Conservation (phyloP, 2,797 vertebrate genomes). For the Nannoperca obscura region DNA sequence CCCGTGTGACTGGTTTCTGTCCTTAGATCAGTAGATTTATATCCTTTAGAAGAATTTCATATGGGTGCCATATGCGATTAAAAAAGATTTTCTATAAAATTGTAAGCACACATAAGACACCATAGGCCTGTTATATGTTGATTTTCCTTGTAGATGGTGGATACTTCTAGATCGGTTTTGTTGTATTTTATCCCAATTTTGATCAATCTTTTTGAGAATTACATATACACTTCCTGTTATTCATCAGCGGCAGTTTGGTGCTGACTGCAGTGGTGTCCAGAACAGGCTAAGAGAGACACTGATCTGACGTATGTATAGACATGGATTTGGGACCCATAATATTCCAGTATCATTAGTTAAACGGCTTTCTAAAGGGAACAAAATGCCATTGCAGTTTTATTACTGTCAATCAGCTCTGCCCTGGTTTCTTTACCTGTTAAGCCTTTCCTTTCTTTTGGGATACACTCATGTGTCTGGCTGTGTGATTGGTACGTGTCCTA, state of each 20-base stretch:
- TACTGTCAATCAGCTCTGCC: slow-evolving; percentile 27
- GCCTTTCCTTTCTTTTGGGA: slow-evolving; percentile 62
- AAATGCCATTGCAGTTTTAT: slow-evolving; percentile 26
- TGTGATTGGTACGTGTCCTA: slow-evolving; percentile 62
- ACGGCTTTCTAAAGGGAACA: slow-evolving; percentile 5
- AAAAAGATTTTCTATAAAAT: neutral
- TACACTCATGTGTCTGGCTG: slow-evolving; percentile 33
- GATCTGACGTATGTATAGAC: slow-evolving; percentile 1
- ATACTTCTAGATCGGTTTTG: neutral
- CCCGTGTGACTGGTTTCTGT: neutral
- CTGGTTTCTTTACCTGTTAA: slow-evolving; percentile 40
- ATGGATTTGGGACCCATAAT: slow-evolving; percentile 1
- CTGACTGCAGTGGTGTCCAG: slow-evolving; percentile 7
- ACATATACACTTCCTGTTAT: neutral
- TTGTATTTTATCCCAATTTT: neutral
- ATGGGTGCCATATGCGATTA: slow-evolving; percentile 23
- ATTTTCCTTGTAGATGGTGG: neutral
- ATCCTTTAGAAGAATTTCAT: slow-evolving; percentile 9
- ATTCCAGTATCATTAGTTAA: neutral
- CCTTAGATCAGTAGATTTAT: slow-evolving; percentile 3
- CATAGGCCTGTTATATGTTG: neutral
- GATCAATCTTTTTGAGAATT: neutral
- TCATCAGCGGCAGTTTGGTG: slow-evolving; percentile 16
- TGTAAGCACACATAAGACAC: neutral
- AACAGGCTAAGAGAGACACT: neutral